Base-by-base conservation (phyloP, 2,797 vertebrate genomes). In the Babyrousa celebensis region DNA sequence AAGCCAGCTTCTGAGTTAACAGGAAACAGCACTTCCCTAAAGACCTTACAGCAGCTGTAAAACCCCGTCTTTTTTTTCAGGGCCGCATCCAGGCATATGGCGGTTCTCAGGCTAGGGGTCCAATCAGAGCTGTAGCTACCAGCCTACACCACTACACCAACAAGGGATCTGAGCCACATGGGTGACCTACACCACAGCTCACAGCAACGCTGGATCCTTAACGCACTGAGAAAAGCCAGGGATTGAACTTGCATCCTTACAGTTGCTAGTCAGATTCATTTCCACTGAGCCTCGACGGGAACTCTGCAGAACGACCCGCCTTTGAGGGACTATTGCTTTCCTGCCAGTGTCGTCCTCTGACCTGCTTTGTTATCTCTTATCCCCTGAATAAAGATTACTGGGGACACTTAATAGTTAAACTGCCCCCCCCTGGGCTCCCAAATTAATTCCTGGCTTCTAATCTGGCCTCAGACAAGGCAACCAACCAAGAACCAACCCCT, bases 361-460 rank as follows among this genome's bases (percentile, higher is more conserved):
- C 68, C 62, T 29, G 56, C 79, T 91, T 18, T 27, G 8, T 52
- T 25, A n/a, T 29, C 14, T 56, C 58, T 92, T 6, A 52, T 1
- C 27, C 21, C 58, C 65, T 23, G n/a, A 65, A 70, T 27, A 62
- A 82, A 43, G n/a, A 91, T 70, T 5, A 56, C 43, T 12, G 21
- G 40, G 27, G n/a, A 84, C 18, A 85, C 52, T 23, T 36, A 6
- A 29, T 2, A 60, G 40, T 52, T 83, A 78, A 72, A 21, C 3
- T 32, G 58, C 32, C 29, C 29, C 3, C 36, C 83, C 79, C 56
- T 20, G n/a, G 74, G 67, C 12, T 36, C 7, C 29, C 74, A 84
- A 36, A 94, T 48, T 11, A 92, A 95, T 72, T 15, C 29, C 56
- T 52, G 62, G 14, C 21, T 86, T 27, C 92, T 70, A 52, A 85